Evolutionary conservation across 35 echinoderm and acorn worm genomes (phyloP).

Genomic region (Ophiothrix spiculata): DNA sequence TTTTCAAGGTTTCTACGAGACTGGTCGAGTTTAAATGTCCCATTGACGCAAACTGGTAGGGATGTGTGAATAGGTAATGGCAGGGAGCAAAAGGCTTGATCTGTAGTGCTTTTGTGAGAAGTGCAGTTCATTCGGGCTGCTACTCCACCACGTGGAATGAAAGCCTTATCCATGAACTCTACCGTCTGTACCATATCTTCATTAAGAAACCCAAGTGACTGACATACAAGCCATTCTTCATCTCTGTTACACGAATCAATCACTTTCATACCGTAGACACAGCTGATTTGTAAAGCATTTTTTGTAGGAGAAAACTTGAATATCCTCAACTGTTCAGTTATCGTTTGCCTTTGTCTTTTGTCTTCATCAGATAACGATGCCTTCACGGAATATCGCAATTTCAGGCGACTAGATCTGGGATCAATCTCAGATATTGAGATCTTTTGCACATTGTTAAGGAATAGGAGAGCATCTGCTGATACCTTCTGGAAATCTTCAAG

Average conservation of each 20-base stretch:
- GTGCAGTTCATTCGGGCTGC: not conserved
- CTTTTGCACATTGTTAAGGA: constrained; percentile 44
- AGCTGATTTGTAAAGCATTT: not conserved
- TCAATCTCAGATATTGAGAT: constrained; percentile 41
- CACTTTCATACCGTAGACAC: not conserved
- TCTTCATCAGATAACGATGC: constrained; percentile 15
- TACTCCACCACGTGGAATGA: constrained; percentile 27
- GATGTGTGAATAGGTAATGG: constrained; percentile 39
- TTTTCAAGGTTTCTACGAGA: constrained; percentile 51
- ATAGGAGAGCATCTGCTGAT: constrained; percentile 26
- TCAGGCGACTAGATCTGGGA: not conserved
- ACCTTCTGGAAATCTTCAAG: constrained; percentile 14
- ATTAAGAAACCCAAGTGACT: constrained; percentile 33
- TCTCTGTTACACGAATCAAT: not conserved
- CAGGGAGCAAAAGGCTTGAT: constrained; percentile 16
- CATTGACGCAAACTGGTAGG: constrained; percentile 67
- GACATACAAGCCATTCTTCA: constrained; percentile 41
- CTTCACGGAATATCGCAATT: not conserved
- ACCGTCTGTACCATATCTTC: not conserved
- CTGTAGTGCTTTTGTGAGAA: not conserved
- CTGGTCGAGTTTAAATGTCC: constrained; percentile 67
- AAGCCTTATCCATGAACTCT: constrained; percentile 16
- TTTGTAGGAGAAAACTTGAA: not conserved
- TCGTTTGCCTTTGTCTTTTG: not conserved
- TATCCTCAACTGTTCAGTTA: not conserved